Evolutionary conservation across 2,797 vertebrate genomes (phyloP).

Genomic region (Scomberomorus guttatus): DNA sequence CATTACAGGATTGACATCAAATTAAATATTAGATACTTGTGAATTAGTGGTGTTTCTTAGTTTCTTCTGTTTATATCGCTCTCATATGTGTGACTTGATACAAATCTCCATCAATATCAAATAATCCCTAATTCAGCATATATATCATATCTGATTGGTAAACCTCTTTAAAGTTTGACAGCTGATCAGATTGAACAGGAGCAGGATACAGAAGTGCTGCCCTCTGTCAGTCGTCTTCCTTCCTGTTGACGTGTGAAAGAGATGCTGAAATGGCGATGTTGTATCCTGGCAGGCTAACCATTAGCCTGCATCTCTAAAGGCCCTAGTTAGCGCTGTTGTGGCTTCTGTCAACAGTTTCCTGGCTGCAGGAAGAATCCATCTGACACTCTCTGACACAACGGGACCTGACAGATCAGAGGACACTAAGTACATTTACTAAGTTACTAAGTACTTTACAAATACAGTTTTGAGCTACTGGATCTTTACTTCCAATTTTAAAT

Average conservation of each 20-base stretch:
- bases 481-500: not conserved
- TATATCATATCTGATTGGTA: not conserved
- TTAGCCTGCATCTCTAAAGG: slow-evolving; percentile 68
- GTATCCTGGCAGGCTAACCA: slow-evolving; percentile 68
- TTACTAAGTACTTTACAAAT: slow-evolving; percentile 5
- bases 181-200: slow-evolving; percentile 5
- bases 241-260: slow-evolving; percentile 53
- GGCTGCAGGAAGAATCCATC: slow-evolving; percentile 43
- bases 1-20: not conserved
- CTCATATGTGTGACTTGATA: not conserved
- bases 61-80: not conserved
- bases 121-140: not conserved
- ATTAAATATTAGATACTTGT: not conserved
- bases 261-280: slow-evolving; percentile 46
- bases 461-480: not conserved
- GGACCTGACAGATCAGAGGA: slow-evolving; percentile 32
- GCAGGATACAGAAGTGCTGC: slow-evolving; percentile 30
- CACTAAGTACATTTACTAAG: slow-evolving; percentile 3
- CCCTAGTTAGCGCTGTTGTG: slow-evolving; percentile 52
- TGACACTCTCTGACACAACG: slow-evolving; percentile 33
- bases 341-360: slow-evolving; percentile 74
- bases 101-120: not conserved
- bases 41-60: not conserved
- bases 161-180: slow-evolving; percentile 8
- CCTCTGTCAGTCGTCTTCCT: slow-evolving; percentile 53